phyloP scores from a whole-genome alignment of 2,797 vertebrate genomes.

The Pangasius sanitwongsei region DNA sequence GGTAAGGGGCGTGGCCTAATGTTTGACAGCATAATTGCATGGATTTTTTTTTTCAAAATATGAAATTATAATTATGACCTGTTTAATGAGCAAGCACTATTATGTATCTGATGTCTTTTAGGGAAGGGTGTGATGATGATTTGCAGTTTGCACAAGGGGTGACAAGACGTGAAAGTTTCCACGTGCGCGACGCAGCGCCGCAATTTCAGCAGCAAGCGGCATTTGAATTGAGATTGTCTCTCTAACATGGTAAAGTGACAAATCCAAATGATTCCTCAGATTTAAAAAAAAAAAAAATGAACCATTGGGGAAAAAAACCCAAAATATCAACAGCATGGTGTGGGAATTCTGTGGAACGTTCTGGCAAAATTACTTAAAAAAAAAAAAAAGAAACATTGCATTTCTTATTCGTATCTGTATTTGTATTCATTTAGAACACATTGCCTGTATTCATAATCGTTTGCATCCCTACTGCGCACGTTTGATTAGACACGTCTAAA shows the following conservation, averaged over 20 bases:
- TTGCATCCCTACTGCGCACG: neutral
- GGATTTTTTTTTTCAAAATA: neutral
- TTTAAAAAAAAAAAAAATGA: too few species aligned
- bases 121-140: neutral
- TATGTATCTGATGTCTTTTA: neutral
- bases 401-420: neutral
- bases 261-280: too few species aligned
- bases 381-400: neutral
- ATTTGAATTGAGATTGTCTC: too few species aligned
- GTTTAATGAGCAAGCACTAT: neutral
- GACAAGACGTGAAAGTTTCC: too few species aligned
- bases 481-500: neutral
- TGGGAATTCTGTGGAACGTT: neutral
- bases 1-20: neutral
- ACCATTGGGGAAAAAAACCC: neutral
- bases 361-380: neutral
- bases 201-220: too few species aligned
- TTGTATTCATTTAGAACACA: too few species aligned
- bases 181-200: too few species aligned
- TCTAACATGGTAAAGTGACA: too few species aligned
- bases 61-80: neutral
- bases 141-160: neutral
- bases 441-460: neutral
- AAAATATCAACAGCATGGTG: neutral
- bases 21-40: neutral